A percentile compares a stretch with the other conserved stretches of the same genome.
phyloP scores from a whole-genome alignment of 2,888 invertebrate genomes.

The Luperina testacea region DNA sequence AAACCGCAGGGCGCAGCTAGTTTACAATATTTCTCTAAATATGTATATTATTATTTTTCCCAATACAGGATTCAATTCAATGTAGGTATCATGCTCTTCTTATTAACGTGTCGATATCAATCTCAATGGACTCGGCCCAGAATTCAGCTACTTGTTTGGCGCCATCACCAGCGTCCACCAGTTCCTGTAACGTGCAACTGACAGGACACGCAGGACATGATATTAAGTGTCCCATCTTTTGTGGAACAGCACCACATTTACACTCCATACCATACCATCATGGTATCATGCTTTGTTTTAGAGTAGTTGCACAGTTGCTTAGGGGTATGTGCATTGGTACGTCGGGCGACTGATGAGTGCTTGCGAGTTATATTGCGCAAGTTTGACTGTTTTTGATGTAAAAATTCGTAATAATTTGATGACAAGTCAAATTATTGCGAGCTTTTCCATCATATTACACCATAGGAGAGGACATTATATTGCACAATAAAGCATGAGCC shows the following conservation, averaged over 20 bases:
- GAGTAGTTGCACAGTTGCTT: neutral
- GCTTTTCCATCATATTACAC: constrained; percentile 9
- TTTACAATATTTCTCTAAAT: neutral
- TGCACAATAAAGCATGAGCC: constrained; percentile 1
- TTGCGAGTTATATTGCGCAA: constrained; percentile 17
- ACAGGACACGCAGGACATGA: too few relatives aligned
- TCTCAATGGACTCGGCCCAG: too few relatives aligned
- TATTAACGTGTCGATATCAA: too few relatives aligned
- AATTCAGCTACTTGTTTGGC: too few relatives aligned
- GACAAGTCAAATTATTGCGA: constrained; percentile 2
- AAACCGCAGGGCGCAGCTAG: neutral
- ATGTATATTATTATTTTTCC: neutral
- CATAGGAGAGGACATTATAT: neutral
- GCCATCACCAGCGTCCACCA: too few relatives aligned
- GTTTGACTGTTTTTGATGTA: constrained; percentile 8
- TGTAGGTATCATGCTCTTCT: too few relatives aligned
- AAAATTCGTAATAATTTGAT: constrained; percentile 5
- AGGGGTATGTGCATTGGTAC: too few relatives aligned
- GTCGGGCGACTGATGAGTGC: neutral
- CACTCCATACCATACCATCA: too few relatives aligned
- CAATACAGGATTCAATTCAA: neutral
- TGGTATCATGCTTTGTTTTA: neutral
- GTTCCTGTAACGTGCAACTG: too few relatives aligned
- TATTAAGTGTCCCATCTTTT: too few relatives aligned
- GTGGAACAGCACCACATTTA: too few relatives aligned